phyloP scores from a whole-genome alignment of 1,140 invertebrate genomes.

The Drosophila sproati region DNA sequence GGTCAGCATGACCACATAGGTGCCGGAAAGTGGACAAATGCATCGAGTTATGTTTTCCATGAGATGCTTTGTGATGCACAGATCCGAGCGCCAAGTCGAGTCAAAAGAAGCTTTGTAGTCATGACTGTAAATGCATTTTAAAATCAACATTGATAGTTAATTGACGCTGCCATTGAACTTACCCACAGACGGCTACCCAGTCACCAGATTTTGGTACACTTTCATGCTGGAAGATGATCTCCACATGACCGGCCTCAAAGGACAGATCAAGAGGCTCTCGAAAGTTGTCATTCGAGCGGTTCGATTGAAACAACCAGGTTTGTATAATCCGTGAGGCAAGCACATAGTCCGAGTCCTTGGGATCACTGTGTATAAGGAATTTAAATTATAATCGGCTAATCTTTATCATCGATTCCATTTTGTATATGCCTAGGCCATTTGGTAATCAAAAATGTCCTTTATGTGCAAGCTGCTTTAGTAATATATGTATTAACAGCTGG shows the following conservation, averaged over 20 bases:
- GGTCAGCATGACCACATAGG: slow-evolving; percentile 87
- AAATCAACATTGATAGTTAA: not conserved
- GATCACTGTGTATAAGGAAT: slow-evolving; percentile 85
- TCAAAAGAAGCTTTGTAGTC: slow-evolving; percentile 83
- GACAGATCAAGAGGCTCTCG: slow-evolving; percentile 76
- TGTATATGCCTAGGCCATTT: too few relatives aligned
- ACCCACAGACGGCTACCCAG: slow-evolving; percentile 84
- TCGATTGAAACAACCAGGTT: slow-evolving; percentile 85
- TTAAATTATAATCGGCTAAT: not conserved
- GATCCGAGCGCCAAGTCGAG: slow-evolving; percentile 83
- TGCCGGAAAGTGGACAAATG: slow-evolving; percentile 86
- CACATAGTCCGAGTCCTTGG: slow-evolving; percentile 88
- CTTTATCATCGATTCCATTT: not conserved
- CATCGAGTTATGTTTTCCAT: slow-evolving; percentile 86
- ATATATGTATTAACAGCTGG: slow-evolving; percentile 6
- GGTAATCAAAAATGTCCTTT: not conserved
- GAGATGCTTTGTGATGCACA: slow-evolving; percentile 85
- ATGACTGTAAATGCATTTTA: slow-evolving; percentile 51
- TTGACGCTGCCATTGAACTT: slow-evolving; percentile 5
- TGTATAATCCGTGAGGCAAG: slow-evolving; percentile 87
- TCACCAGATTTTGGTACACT: slow-evolving; percentile 72
- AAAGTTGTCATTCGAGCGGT: slow-evolving; percentile 77
- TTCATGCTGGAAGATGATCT: slow-evolving; percentile 84
- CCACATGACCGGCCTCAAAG: slow-evolving; percentile 82
- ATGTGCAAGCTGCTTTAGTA: not conserved